Percentiles rank a stretch among this genome's conserved stretches.
phyloP scores from a whole-genome alignment of 2,888 invertebrate species.

The Parelbella ahira region DNA sequence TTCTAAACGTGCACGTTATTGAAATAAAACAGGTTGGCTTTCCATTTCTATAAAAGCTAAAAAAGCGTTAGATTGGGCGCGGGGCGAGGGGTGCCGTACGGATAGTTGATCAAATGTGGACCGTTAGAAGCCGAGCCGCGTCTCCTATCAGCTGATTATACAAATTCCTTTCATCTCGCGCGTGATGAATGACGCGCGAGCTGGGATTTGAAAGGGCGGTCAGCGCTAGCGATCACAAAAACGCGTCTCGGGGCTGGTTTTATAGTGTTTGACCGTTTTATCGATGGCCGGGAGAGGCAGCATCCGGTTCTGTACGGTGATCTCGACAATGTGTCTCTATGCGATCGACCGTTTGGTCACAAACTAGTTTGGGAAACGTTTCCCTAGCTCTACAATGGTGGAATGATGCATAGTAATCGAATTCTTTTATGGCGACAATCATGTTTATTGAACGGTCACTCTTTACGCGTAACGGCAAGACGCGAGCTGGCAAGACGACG shows the following conservation, averaged over 20 bases:
- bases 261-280: conserved; percentile 67
- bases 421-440: conserved; percentile 63
- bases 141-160: conserved; percentile 64
- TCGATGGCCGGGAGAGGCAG: conserved; percentile 64
- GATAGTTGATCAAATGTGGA: conserved; percentile 64
- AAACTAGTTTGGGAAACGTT: conserved; percentile 71
- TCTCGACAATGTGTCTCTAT: conserved; percentile 67
- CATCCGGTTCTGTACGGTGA: conserved; percentile 76
- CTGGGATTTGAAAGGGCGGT: conserved; percentile 54
- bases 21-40: conserved; percentile 69
- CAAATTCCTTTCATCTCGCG: conserved; percentile 60
- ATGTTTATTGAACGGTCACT: conserved; percentile 59
- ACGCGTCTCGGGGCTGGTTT: conserved; percentile 63
- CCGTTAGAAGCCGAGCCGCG: conserved; percentile 53
- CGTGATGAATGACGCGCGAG: conserved; percentile 61
- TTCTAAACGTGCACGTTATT: conserved; percentile 43
- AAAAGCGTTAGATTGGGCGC: conserved; percentile 46
- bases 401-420: conserved; percentile 69
- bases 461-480: conserved; percentile 48
- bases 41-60: conserved; percentile 55
- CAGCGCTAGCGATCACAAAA: conserved; percentile 61
- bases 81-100: conserved; percentile 41
- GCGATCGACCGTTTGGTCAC: conserved; percentile 60
- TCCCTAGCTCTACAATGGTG: conserved; percentile 51
- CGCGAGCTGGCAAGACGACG: conserved; percentile 20